These are phyloP conservation scores for Periophthalmus modestus DNA, from an alignment of 2,113 vertebrate species.

Conservation along the genomic window DNA sequence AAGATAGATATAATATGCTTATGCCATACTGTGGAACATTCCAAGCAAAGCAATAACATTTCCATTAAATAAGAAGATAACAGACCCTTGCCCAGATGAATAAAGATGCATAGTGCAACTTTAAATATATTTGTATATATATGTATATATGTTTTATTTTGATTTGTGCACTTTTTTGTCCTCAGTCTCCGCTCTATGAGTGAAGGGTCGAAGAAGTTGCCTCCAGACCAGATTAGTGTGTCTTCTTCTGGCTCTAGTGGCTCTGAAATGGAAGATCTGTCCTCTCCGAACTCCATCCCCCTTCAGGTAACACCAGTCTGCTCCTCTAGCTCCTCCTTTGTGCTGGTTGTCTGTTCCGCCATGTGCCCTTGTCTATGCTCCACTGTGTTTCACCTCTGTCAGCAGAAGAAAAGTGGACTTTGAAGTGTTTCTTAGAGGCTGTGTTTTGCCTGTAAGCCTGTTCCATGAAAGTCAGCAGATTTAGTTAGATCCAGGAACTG, in stretches of 20 bases:
- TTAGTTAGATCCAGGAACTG: neutral
- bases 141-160: neutral
- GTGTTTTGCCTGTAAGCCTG: neutral
- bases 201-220: conserved; percentile 65
- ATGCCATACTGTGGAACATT: too few species aligned
- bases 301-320: conserved; percentile 54
- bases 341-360: neutral
- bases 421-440: neutral
- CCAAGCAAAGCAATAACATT: too few species aligned
- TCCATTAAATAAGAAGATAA: too few species aligned
- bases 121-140: neutral
- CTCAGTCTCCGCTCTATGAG: conserved; percentile 65
- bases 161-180: neutral
- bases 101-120: too few species aligned
- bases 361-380: conserved; percentile 5
- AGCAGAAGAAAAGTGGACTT: neutral
- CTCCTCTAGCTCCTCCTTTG: neutral
- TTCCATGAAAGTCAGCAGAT: conserved; percentile 6
- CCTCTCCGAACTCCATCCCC: conserved; percentile 57
- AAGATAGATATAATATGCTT: too few species aligned
- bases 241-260: conserved; percentile 78
- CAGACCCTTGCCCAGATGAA: too few species aligned
- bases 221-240: conserved; percentile 74
- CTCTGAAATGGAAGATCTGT: conserved; percentile 78
- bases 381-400: neutral